Evolutionary conservation across 2,113 vertebrate genomes (phyloP), one percentile per base, ranked within the genome.

Genomic region (Thymallus thymallus): DNA sequence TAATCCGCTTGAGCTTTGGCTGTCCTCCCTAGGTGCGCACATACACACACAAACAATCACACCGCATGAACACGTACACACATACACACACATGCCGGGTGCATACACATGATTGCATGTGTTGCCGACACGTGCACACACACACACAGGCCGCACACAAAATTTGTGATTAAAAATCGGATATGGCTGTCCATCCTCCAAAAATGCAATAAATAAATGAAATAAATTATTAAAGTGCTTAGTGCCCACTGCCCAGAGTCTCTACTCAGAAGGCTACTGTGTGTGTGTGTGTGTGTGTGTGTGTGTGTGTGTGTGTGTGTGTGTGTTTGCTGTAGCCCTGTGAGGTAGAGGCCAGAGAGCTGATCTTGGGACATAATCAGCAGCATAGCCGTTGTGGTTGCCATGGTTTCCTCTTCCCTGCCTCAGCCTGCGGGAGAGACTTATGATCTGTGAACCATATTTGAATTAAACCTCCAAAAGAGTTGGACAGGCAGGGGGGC

Each of bases 391-490:
- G 77, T 20, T 45, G 18, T 46, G 23, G 58, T 65, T 24, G 68
- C 72, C 45, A 77, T 66, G 69, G 12, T 45, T 82, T 67, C 68
- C 35, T 41, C 35, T 41, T 41, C 56, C n/a, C 56, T 22, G 13
- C 56, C 9, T 10, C n/a, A 6, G 56, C 81, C 60, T 64, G 70
- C 20, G 35, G 55, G 68, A 32, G 65, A 46, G 60, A 58, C 35
- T 3, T 46, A 29, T 76, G 76, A 86, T 84, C 78, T 76, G 61
- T 73, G 65, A 77, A 78, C 68, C 41, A 72, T 85, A 72, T 84
- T 89, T 84, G 86, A 86, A 91, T 87, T 80, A 79, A 64, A 76
- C 77, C 86, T 81, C 73, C 69, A 68, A 79, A 85, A 84, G 82
- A 75, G 74, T 48, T 72, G n/a, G 71, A 46, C 14, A 12, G 24